A percentile compares a stretch with the other conserved stretches of the same genome.
Evolutionary conservation across 1,140 invertebrate species (phyloP).

Genomic region (Hylyphantes graminicola): DNA sequence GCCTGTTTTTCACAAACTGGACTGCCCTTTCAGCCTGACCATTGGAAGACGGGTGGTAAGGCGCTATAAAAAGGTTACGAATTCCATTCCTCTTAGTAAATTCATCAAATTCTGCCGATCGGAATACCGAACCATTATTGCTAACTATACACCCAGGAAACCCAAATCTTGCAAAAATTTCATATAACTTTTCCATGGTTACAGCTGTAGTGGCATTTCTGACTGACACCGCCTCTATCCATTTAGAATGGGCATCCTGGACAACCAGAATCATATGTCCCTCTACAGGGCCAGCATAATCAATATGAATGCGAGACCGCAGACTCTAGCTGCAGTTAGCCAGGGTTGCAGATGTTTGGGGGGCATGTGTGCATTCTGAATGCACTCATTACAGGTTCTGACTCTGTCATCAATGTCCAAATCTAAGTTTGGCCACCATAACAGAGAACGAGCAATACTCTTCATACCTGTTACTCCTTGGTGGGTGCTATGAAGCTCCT

Average conservation of each 20-base stretch:
- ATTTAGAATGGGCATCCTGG: conserved; percentile 30
- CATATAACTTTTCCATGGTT: conserved; percentile 1
- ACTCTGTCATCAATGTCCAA: conserved; percentile 10
- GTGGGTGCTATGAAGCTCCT: conserved; percentile 29
- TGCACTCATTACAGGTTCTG: not conserved
- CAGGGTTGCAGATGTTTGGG: not conserved
- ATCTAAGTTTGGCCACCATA: conserved; percentile 39
- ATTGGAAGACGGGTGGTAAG: conserved; percentile 64
- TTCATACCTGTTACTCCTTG: conserved; percentile 26
- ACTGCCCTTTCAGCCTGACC: conserved; percentile 63
- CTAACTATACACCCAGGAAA: conserved; percentile 64
- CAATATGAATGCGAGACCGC: conserved; percentile 1
- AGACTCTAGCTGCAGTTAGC: conserved; percentile 5
- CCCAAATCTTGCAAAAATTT: conserved; percentile 65
- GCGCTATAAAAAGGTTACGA: conserved; percentile 61
- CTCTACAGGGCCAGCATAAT: conserved; percentile 26
- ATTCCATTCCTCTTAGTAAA: conserved; percentile 56
- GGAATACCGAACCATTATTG: conserved; percentile 68
- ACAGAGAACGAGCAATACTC: conserved; percentile 24
- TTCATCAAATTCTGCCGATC: conserved; percentile 60
- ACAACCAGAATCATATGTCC: conserved; percentile 25
- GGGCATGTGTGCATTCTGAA: conserved; percentile 22
- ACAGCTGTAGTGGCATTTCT: not conserved
- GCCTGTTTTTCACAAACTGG: not conserved
- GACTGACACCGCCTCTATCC: conserved; percentile 12